Conservation (phyloP, 2,797 vertebrate genomes). For the Cyclopterus lumpus region DNA sequence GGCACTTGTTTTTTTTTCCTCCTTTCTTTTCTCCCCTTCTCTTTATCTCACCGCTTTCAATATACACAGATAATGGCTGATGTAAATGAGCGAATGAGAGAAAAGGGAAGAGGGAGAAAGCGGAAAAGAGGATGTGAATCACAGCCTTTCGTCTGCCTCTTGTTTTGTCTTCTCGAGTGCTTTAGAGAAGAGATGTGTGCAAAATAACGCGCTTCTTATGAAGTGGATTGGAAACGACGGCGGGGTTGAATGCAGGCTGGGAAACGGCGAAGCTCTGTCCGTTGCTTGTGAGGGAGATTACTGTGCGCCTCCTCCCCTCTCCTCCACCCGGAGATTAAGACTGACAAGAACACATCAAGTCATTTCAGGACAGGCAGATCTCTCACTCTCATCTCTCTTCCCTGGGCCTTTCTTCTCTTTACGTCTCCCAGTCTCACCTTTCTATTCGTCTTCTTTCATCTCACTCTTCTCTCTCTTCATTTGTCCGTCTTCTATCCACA, state of each 20-base stretch:
- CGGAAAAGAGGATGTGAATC: slow-evolving; percentile 59
- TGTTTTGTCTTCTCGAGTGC: slow-evolving; percentile 73
- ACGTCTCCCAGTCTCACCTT: not conserved
- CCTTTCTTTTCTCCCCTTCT: slow-evolving; percentile 58
- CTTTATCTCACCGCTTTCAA: slow-evolving; percentile 83
- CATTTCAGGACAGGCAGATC: slow-evolving; percentile 71
- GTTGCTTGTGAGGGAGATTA: slow-evolving; percentile 66
- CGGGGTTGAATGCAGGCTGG: slow-evolving; percentile 53
- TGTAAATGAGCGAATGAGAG: slow-evolving; percentile 80
- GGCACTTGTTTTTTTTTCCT: slow-evolving; percentile 66
- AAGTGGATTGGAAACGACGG: slow-evolving; percentile 73
- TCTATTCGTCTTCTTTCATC: slow-evolving; percentile 12
- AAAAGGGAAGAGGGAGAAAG: slow-evolving; percentile 42
- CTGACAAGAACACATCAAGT: slow-evolving; percentile 79
- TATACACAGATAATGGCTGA: slow-evolving; percentile 82
- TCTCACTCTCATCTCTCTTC: slow-evolving; percentile 12
- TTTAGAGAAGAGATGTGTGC: slow-evolving; percentile 38
- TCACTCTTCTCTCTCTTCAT: slow-evolving; percentile 18
- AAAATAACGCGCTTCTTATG: slow-evolving; percentile 65
- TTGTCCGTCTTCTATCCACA: slow-evolving; percentile 36
- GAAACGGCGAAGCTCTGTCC: slow-evolving; percentile 43
- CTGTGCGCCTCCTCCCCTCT: slow-evolving; percentile 32
- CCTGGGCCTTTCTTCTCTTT: slow-evolving; percentile 32
- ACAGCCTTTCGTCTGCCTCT: slow-evolving; percentile 69
- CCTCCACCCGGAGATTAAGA: slow-evolving; percentile 73